Evolutionary conservation across 2,888 invertebrate species (phyloP), one percentile per base, ranked within the genome.

Genomic region (Watsonalla cultraria): DNA sequence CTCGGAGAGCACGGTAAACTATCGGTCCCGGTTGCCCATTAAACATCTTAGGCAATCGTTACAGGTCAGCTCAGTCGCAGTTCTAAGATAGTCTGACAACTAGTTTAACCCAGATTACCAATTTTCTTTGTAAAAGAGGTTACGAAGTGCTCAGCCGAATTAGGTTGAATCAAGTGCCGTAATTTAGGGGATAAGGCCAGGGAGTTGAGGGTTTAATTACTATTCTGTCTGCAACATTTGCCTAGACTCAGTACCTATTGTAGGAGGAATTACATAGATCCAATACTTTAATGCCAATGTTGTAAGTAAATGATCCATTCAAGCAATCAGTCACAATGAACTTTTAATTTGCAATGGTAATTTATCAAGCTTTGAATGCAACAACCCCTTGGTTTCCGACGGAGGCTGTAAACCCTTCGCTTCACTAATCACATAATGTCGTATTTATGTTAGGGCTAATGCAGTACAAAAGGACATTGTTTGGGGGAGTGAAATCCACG

Each of bases 341-440:
- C 61, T 62, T 62, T 55, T 58, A 57, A 64, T 65, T 60, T 60
- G 57, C 54, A 58, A 54, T 55, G 51, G 56, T 59, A 62, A 76
- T 78, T 70, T 64, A 75, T 75, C 69, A 65, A 62, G 59, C 68
- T 77, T 71, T 55, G 66, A 78, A 74, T 65, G 67, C 67, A 66
- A 52, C 58, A 71, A 61, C 70, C 70, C 65, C 67, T 61, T 61
- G 39, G 51, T 37, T 47, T 55, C 60, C 58, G 57, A 64, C 57
- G 39, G 35, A 51, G 58, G 33, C 58, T 60, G 56, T 53, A 53
- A 65, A 66, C 78, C 84, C 82, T 83, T 83, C 80, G 68, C 74
- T 64, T 70, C 68, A 63, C 77, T 84, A 82, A 86, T 87, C 78
- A 75, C 73, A 70, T 84, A 78, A 84, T 79, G 67, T 69, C 58